Evolutionary conservation across 2,113 vertebrate species (phyloP).

Genomic region (Lutjanus erythropterus): DNA sequence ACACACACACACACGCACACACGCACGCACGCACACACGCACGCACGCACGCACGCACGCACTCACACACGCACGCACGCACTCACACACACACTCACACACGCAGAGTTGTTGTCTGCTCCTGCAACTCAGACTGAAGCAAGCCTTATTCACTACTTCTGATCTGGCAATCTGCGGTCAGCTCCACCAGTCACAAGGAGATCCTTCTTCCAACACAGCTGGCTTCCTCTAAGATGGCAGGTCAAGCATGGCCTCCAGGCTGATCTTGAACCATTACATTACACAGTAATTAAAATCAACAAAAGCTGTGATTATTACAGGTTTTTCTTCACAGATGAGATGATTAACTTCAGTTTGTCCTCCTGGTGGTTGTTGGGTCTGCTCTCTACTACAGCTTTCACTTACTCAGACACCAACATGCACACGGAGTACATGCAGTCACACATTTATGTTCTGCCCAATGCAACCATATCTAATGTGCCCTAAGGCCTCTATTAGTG

Average conservation of each 20-base stretch:
- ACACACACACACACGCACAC: conserved; percentile 10
- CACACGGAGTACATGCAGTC: neutral
- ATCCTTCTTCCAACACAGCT: conserved; percentile 58
- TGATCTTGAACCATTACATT: conserved; percentile 7
- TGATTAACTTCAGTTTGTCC: neutral
- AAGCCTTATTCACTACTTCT: conserved; percentile 35
- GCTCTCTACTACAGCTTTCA: too few relatives aligned
- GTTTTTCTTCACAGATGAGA: neutral
- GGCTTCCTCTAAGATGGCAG: conserved; percentile 49
- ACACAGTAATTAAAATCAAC: neutral
- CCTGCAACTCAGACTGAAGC: conserved; percentile 26
- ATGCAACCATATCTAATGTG: neutral
- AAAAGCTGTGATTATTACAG: neutral
- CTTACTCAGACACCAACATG: too few relatives aligned
- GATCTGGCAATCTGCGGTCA: conserved; percentile 48
- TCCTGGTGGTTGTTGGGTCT: too few relatives aligned
- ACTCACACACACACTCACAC: conserved; percentile 11
- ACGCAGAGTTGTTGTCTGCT: conserved; percentile 19
- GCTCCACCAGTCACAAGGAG: conserved; percentile 52
- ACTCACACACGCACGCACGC: conserved; percentile 9
- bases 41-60: conserved; percentile 21
- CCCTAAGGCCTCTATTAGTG: neutral
- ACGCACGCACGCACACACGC: conserved; percentile 21
- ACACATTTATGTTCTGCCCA: conserved; percentile 10
- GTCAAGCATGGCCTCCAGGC: neutral